Percentiles rank a stretch among this genome's conserved stretches.
phyloP scores from a whole-genome alignment of 2,888 invertebrate species.

The Creontiades dilutus region DNA sequence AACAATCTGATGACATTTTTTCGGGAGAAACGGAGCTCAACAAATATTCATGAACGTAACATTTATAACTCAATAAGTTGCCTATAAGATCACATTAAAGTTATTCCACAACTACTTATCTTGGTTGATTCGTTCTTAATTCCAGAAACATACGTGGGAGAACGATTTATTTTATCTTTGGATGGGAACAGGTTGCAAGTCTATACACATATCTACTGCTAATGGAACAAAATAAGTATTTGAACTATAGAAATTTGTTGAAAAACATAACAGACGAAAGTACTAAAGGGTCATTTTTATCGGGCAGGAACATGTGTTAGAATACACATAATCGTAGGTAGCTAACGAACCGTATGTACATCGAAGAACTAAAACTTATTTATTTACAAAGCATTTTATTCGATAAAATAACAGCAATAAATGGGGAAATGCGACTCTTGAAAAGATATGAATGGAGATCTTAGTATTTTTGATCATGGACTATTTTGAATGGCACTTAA shows the following conservation, averaged over 20 bases:
- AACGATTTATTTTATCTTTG: not conserved
- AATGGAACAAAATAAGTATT: conserved; percentile 11
- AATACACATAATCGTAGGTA: conserved; percentile 45
- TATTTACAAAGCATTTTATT: conserved; percentile 43
- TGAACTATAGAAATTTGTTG: not conserved
- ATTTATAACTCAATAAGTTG: not conserved
- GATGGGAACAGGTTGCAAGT: conserved; percentile 16
- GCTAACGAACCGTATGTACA: conserved; percentile 48
- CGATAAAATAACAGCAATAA: not conserved
- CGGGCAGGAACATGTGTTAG: conserved; percentile 62
- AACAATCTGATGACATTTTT: not conserved
- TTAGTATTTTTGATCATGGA: not conserved
- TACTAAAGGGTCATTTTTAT: not conserved
- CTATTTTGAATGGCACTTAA: too few species aligned
- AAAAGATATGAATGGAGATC: not conserved
- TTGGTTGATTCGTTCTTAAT: conserved; percentile 23
- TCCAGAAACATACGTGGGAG: conserved; percentile 53
- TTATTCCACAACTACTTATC: conserved; percentile 39
- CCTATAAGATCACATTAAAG: conserved; percentile 57
- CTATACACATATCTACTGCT: conserved; percentile 51
- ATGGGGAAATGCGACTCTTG: not conserved
- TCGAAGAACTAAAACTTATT: conserved; percentile 18
- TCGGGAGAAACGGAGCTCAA: not conserved
- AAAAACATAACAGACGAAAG: not conserved
- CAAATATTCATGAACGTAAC: not conserved